phyloP scores from a whole-genome alignment of 2,113 vertebrate species.

The Neomonachus schauinslandi region DNA sequence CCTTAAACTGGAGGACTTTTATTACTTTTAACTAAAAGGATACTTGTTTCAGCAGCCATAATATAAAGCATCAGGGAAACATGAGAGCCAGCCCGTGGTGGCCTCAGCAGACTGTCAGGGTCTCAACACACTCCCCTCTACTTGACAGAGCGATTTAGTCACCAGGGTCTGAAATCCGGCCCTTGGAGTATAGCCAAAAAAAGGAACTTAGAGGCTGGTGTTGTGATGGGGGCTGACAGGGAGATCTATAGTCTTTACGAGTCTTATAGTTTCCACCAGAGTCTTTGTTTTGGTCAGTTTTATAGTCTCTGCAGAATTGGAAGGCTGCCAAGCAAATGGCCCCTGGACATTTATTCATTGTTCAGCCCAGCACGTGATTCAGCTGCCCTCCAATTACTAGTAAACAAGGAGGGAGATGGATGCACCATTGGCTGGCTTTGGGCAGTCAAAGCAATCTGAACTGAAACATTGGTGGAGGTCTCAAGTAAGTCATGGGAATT shows the following conservation, averaged over 20 bases:
- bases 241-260: not conserved
- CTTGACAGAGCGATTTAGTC: conserved; percentile 16
- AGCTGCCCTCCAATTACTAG: conserved; percentile 10
- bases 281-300: conserved; percentile 60
- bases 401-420: not conserved
- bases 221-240: conserved; percentile 47
- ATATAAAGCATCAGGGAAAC: conserved; percentile 28
- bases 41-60: conserved; percentile 27
- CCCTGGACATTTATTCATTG: conserved; percentile 39
- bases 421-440: conserved; percentile 22
- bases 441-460: not conserved
- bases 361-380: conserved; percentile 1
- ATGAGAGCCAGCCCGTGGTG: not conserved
- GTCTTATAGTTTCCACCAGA: conserved; percentile 47
- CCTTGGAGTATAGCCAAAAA: conserved; percentile 35
- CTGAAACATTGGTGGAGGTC: not conserved
- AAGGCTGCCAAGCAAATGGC: conserved; percentile 50
- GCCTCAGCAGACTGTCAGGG: not conserved
- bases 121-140: not conserved
- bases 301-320: conserved; percentile 51
- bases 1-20: conserved; percentile 40
- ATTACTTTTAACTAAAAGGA: conserved; percentile 50
- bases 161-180: conserved; percentile 1
- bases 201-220: conserved; percentile 48
- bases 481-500: conserved; percentile 22